Evolutionary conservation across 1,140 invertebrate genomes (phyloP).

Genomic region (Hyphantria cunea): DNA sequence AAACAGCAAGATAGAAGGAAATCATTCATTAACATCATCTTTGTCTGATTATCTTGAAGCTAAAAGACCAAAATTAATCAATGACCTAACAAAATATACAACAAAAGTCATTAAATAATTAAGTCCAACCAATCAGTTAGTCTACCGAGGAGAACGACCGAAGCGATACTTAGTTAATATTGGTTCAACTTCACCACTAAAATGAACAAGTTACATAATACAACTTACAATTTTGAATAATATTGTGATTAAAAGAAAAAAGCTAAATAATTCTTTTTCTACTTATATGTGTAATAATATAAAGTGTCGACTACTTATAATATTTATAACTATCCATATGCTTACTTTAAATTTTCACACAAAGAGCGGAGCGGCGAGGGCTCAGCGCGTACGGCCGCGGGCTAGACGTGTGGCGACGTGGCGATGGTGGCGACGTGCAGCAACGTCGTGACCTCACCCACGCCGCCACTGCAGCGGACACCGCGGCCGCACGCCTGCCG

Average conservation of each 20-base stretch:
- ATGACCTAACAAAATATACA: conserved; percentile 82
- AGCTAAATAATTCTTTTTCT: conserved; percentile 79
- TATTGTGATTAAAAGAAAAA: conserved; percentile 80
- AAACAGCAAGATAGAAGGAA: conserved; percentile 81
- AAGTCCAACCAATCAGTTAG: conserved; percentile 73
- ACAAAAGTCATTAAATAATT: conserved; percentile 82
- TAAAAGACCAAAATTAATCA: conserved; percentile 79
- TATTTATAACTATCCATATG: conserved; percentile 76
- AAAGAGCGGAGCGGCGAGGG: conserved; percentile 53
- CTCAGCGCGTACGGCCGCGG: conserved; percentile 16
- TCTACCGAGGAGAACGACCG: conserved; percentile 58
- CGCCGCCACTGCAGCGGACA: conserved; percentile 8
- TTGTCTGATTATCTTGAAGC: conserved; percentile 75
- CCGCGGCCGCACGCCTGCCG: conserved; percentile 29
- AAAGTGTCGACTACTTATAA: conserved; percentile 81
- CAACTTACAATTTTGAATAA: conserved; percentile 81
- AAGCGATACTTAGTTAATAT: conserved; percentile 58
- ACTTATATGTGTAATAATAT: conserved; percentile 81
- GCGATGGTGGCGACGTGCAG: conserved; percentile 3
- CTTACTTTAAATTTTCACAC: conserved; percentile 79
- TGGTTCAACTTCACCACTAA: conserved; percentile 67
- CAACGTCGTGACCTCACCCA: not conserved
- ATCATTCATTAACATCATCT: conserved; percentile 77
- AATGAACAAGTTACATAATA: conserved; percentile 76
- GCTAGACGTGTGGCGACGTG: conserved; percentile 3